Conservation (phyloP, 1,140 invertebrate species). For the Parasteatoda tepidariorum region DNA sequence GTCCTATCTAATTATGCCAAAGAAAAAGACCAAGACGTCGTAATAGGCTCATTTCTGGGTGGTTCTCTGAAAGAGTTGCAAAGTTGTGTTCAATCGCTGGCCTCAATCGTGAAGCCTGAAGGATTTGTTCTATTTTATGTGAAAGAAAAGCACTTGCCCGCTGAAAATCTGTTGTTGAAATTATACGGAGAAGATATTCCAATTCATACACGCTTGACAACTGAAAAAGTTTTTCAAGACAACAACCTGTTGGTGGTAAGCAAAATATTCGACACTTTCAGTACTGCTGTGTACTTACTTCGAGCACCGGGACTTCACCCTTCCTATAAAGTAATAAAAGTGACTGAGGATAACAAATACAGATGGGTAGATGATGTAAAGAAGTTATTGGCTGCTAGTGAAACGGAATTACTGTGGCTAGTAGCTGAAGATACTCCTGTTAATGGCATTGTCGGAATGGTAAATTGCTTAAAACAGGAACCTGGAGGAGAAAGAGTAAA, state of each 20-base stretch:
- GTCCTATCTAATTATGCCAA: neutral
- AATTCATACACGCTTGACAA: neutral
- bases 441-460: conserved; percentile 83
- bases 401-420: conserved; percentile 61
- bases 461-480: conserved; percentile 89
- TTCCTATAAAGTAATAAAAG: conserved; percentile 68
- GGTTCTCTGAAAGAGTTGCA: neutral
- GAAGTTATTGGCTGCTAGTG: conserved; percentile 35
- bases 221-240: neutral
- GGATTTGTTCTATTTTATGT: conserved; percentile 32
- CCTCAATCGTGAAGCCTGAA: neutral
- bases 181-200: neutral
- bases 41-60: conserved; percentile 8
- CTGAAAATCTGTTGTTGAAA: conserved; percentile 2
- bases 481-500: conserved; percentile 81
- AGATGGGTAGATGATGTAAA: conserved; percentile 63
- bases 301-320: conserved; percentile 84
- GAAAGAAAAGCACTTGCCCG: neutral
- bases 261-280: conserved; percentile 20
- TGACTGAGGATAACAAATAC: conserved; percentile 47
- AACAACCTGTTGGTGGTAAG: conserved; percentile 4
- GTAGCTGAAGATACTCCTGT: conserved; percentile 67
- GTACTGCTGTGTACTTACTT: conserved; percentile 5
- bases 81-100: neutral
- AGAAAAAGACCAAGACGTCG: conserved; percentile 25